These are phyloP conservation scores for Allacma fusca DNA, from an alignment of 2,888 invertebrate genomes.

Conservation along the genomic window DNA sequence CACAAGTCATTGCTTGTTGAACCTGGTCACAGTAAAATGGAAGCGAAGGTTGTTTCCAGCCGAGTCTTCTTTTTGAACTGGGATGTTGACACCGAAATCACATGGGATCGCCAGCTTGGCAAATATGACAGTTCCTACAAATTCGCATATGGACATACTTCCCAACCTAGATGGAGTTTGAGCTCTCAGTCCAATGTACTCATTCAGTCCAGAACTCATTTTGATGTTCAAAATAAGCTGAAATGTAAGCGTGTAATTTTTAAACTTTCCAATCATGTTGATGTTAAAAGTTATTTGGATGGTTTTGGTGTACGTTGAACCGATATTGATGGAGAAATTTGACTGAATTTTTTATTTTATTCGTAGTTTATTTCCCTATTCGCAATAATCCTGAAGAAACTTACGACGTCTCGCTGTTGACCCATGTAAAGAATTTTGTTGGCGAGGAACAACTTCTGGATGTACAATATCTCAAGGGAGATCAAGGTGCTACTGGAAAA, in stretches of 20 bases:
- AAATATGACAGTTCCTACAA: slow-evolving; percentile 26
- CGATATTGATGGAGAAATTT: background rate
- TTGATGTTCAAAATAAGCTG: slow-evolving; percentile 31
- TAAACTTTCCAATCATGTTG: no score
- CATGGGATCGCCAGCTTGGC: background rate
- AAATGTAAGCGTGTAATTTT: slow-evolving; percentile 24
- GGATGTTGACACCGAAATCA: slow-evolving; percentile 10
- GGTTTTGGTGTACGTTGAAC: no score
- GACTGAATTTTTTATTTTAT: no score
- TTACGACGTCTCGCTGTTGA: background rate
- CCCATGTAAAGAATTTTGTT: slow-evolving; percentile 29
- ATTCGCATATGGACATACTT: slow-evolving; percentile 20
- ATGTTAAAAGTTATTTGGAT: no score
- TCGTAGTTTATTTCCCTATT: slow-evolving; percentile 37
- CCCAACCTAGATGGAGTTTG: slow-evolving; percentile 21
- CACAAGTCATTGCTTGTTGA: slow-evolving; percentile 14
- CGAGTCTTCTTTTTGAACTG: slow-evolving; percentile 19
- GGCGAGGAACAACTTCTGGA: slow-evolving; percentile 36
- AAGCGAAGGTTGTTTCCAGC: slow-evolving; percentile 17
- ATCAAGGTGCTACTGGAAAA: slow-evolving; percentile 25
- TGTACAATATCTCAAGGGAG: slow-evolving; percentile 23
- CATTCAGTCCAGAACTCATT: slow-evolving; percentile 10
- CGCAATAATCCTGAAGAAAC: background rate
- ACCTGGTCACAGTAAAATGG: slow-evolving; percentile 13
- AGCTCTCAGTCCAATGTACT: background rate